Percentiles rank a stretch among this genome's conserved stretches.
Conservation (phyloP, 2,113 vertebrate species). For the Pavo muticus region DNA sequence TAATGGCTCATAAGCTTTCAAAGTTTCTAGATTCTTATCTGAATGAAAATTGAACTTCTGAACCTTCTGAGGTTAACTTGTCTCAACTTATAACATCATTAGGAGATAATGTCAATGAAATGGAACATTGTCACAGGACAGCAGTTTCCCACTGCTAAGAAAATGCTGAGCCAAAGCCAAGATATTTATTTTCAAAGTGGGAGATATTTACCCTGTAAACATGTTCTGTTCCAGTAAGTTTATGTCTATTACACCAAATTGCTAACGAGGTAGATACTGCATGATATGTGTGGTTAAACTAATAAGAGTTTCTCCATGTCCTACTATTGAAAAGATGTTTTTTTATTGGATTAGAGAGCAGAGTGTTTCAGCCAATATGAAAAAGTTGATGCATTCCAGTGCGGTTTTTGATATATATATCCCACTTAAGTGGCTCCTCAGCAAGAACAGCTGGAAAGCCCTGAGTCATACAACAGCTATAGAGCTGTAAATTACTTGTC, state of each 20-base stretch:
- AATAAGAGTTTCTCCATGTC: neutral
- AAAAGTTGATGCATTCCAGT: neutral
- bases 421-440: neutral
- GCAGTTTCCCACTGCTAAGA: constrained; percentile 63
- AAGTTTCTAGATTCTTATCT: constrained; percentile 5
- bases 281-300: constrained; percentile 41
- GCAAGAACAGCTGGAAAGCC: neutral
- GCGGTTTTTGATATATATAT: neutral
- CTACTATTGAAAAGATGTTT: neutral
- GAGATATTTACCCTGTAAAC: constrained; percentile 70
- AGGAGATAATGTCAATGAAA: constrained; percentile 48
- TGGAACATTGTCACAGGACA: constrained; percentile 52
- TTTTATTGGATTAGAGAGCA: constrained; percentile 14
- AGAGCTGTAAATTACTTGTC: neutral
- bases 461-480: neutral
- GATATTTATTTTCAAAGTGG: constrained; percentile 70
- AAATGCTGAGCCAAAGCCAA: constrained; percentile 65
- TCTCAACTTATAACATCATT: constrained; percentile 42
- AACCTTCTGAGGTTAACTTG: constrained; percentile 49
- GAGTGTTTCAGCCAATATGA: constrained; percentile 12
- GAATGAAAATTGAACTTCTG: constrained; percentile 44
- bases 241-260: constrained; percentile 39
- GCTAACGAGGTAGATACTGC: constrained; percentile 19
- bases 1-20: neutral
- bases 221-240: constrained; percentile 68